A percentile compares a stretch with the other conserved stretches of the same genome.
Conservation (phyloP, 2,888 invertebrate genomes). For the Drymonia ruficornis region DNA sequence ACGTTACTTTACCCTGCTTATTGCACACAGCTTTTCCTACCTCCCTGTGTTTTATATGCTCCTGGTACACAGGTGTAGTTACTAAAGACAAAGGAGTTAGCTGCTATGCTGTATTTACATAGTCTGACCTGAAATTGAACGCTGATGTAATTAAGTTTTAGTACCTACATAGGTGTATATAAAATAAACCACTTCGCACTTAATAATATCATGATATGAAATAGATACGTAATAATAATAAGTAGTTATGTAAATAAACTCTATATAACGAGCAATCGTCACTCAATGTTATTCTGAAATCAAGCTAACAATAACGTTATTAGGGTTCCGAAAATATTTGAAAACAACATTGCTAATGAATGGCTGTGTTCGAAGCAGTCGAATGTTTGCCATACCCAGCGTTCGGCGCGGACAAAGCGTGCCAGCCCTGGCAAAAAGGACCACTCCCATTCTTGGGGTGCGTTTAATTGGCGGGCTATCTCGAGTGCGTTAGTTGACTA, state of each 20-base stretch:
- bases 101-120: slow-evolving; percentile 7
- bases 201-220: no score
- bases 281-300: not conserved
- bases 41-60: slow-evolving; percentile 31
- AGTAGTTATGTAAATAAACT: no score
- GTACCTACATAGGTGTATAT: no score
- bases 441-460: slow-evolving; percentile 59
- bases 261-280: not conserved
- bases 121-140: not conserved
- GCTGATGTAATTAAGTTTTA: no score
- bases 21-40: slow-evolving; percentile 37
- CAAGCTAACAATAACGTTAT: slow-evolving; percentile 21
- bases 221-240: no score
- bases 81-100: slow-evolving; percentile 34
- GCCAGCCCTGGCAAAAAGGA: slow-evolving; percentile 64
- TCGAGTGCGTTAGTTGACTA: slow-evolving; percentile 36
- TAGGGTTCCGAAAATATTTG: slow-evolving; percentile 49
- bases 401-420: slow-evolving; percentile 71
- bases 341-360: slow-evolving; percentile 62
- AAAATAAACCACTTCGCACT: no score
- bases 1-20: slow-evolving; percentile 41
- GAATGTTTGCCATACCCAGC: slow-evolving; percentile 65
- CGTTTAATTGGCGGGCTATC: slow-evolving; percentile 65
- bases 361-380: slow-evolving; percentile 54
- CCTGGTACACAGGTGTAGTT: slow-evolving; percentile 33